phyloP scores from a whole-genome alignment of 2,888 invertebrate genomes.

The Tribolium freemani region DNA sequence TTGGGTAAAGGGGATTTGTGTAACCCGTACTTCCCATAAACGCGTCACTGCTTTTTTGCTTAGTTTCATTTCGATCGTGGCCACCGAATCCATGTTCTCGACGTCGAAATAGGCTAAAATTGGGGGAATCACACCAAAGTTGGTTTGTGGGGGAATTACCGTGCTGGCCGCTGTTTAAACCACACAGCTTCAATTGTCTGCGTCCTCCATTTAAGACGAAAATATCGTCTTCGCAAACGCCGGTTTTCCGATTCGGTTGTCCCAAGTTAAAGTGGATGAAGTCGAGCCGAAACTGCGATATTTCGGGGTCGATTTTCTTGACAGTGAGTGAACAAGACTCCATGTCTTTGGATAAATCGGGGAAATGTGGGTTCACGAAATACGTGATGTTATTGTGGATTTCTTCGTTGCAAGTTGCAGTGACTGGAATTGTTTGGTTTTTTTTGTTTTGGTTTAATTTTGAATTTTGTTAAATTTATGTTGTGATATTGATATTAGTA shows the following conservation, averaged over 20 bases:
- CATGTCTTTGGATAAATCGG: conserved; percentile 79
- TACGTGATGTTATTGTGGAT: conserved; percentile 86
- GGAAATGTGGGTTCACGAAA: conserved; percentile 86
- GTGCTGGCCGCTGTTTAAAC: conserved; percentile 88
- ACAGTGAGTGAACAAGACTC: conserved; percentile 80
- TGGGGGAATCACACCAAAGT: neutral
- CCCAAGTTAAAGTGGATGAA: conserved; percentile 88
- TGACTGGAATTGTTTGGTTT: conserved; percentile 70
- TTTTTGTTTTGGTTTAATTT: neutral
- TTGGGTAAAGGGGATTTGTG: conserved; percentile 83
- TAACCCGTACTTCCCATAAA: conserved; percentile 83
- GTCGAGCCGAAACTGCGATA: conserved; percentile 87
- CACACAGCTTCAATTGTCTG: conserved; percentile 78
- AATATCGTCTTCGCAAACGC: conserved; percentile 83
- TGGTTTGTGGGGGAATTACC: conserved; percentile 68
- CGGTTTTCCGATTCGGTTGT: conserved; percentile 85
- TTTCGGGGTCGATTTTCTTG: conserved; percentile 82
- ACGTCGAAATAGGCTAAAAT: conserved; percentile 79
- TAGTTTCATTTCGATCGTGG: conserved; percentile 72
- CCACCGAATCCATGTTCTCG: conserved; percentile 71
- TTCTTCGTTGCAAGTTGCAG: conserved; percentile 80
- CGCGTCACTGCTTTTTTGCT: conserved; percentile 76
- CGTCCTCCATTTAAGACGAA: conserved; percentile 76
- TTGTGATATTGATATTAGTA: no score
- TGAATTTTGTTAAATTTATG: no score